Evolutionary conservation across 2,888 invertebrate genomes (phyloP).

Genomic region (Oligia latruncula): DNA sequence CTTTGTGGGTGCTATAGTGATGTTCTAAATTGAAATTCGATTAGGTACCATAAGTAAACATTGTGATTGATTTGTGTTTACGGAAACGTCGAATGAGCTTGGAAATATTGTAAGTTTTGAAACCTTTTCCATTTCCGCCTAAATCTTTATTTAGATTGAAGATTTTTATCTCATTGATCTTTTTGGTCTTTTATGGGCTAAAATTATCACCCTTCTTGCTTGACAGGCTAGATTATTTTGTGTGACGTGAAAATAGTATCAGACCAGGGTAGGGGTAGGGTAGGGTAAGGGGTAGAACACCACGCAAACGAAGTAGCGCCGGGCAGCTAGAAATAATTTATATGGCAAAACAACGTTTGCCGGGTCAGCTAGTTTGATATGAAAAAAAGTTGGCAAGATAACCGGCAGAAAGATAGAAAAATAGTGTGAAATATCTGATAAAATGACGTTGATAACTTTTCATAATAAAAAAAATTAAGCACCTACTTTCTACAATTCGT

Average conservation of each 20-base stretch:
- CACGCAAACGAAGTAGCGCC: too few species aligned
- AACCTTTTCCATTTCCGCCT: background rate
- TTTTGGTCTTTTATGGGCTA: background rate
- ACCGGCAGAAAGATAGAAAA: background rate
- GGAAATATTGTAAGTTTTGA: slow-evolving; percentile 23
- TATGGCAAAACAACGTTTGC: too few species aligned
- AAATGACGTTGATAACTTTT: too few species aligned
- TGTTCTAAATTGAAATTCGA: slow-evolving; percentile 36
- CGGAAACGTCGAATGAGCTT: background rate
- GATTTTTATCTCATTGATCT: background rate
- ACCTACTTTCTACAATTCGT: slow-evolving; percentile 30
- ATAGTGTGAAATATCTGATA: background rate
- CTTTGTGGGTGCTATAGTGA: slow-evolving; percentile 5
- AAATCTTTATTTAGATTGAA: background rate
- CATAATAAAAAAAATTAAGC: background rate
- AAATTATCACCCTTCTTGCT: too few species aligned
- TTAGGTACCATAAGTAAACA: background rate
- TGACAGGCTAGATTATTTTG: too few species aligned
- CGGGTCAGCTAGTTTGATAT: background rate
- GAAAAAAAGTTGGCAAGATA: background rate
- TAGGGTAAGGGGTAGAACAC: too few species aligned
- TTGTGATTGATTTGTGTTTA: slow-evolving; percentile 17
- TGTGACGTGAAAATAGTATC: background rate
- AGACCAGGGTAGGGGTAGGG: too few species aligned
- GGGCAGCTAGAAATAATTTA: too few species aligned